These are phyloP conservation scores for Drosophila anomalipes DNA, from an alignment of 2,888 invertebrate genomes.

Conservation along the genomic window DNA sequence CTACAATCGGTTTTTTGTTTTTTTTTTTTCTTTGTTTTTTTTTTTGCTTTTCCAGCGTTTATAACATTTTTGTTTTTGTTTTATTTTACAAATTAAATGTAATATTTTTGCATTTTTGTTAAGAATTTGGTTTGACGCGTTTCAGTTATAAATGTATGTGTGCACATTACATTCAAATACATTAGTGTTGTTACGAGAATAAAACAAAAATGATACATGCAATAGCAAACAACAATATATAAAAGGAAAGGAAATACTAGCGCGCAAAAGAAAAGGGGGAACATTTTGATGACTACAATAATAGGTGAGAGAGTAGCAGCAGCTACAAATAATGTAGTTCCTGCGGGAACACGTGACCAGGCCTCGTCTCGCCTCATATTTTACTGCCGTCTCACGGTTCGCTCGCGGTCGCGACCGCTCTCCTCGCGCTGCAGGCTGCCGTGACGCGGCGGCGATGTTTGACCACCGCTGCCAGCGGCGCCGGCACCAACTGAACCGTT, in stretches of 20 bases:
- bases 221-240: constrained; percentile 16
- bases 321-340: neutral
- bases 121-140: constrained; percentile 82
- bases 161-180: neutral
- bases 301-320: neutral
- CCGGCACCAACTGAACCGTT: constrained; percentile 78
- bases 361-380: neutral
- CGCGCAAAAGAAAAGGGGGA: constrained; percentile 13
- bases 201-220: constrained; percentile 8
- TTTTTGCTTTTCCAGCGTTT: constrained; percentile 3
- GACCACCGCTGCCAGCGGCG: constrained; percentile 69
- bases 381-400: constrained; percentile 86
- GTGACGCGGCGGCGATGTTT: constrained; percentile 88
- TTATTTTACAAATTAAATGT: constrained; percentile 57
- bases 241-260: constrained; percentile 47
- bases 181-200: constrained; percentile 6
- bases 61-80: constrained; percentile 17
- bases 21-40: neutral
- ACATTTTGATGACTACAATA: constrained; percentile 15
- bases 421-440: constrained; percentile 88
- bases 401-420: constrained; percentile 87
- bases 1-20: constrained; percentile 31
- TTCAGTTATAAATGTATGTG: constrained; percentile 45
- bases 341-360: neutral
- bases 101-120: constrained; percentile 41